Base-by-base conservation (phyloP, 2,888 invertebrate genomes). In the Nephrotoma appendiculata region DNA sequence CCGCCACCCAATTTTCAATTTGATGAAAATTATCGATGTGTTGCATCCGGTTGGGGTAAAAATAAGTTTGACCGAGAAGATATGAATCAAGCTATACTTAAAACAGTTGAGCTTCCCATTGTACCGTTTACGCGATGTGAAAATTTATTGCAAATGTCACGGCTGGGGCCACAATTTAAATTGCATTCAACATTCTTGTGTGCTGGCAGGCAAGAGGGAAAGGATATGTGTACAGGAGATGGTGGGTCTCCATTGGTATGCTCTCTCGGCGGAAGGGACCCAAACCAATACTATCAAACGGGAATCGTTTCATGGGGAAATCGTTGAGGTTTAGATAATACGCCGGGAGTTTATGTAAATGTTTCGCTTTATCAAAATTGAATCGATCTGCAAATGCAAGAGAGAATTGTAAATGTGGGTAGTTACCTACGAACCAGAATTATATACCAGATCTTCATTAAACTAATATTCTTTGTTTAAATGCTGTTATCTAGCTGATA, bases 291-390 rank as follows among this genome's bases (percentile, higher is more conserved):
- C 84, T 87, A 87, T 84, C 88, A 88, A 86, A 86, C 87, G 15
- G 95, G 95, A 1, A 94, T 95, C 42, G 96, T 96, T 0, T 94
- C 95, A 0, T 96, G 96, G 96, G 96, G 96, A n/a, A 94, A 96
- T 87, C 95, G 95, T 0, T 96, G 96, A 88, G 95, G 95, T 0
- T 90, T 90, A 3, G 91, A 92, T 86, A 91, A 92, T 12, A 92
- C 93, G 12, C 95, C 95, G 0, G 95, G 95, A 0, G 95, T 95
- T 0, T 96, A 95, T 89, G 94, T 94, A 0, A 94, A 95, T 89
- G 93, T 96, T 0, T 92, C 93, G 0, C 90, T 91, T 43, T 92
- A 94, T 7, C 92, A 94, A 0, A 90, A 91, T 15, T 96, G 96
- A 96, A 94, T 96, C 88, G 94, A 94, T 9, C 71, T 19, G 3